These are phyloP conservation scores for Acholoe squamosa DNA, from an alignment of 2,888 invertebrate genomes.

Conservation along the genomic window DNA sequence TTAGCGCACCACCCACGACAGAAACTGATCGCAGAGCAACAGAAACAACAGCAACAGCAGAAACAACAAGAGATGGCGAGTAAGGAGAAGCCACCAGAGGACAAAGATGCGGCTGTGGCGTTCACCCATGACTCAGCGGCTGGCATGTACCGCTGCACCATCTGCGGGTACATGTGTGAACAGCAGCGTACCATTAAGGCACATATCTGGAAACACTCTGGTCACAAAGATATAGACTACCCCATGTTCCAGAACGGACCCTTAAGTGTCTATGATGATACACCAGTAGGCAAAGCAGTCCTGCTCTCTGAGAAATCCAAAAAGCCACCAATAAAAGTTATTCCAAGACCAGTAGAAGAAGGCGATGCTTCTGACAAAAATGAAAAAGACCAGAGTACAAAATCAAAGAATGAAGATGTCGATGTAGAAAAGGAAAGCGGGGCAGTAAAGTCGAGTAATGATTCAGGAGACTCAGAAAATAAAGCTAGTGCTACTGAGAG, in stretches of 20 bases:
- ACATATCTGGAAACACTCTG: slow-evolving; percentile 83
- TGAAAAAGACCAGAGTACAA: not conserved
- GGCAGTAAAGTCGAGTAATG: not conserved
- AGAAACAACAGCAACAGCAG: slow-evolving; percentile 61
- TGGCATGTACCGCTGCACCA: slow-evolving; percentile 78
- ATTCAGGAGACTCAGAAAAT: not conserved
- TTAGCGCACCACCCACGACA: slow-evolving; percentile 70
- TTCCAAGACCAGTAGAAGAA: not conserved
- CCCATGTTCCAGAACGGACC: slow-evolving; percentile 82
- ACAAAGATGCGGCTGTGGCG: slow-evolving; percentile 11
- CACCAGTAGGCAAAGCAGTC: slow-evolving; percentile 63
- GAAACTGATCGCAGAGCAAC: slow-evolving; percentile 50
- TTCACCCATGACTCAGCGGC: slow-evolving; percentile 67
- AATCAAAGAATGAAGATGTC: not conserved
- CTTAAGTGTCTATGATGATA: slow-evolving; percentile 78
- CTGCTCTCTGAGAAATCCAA: not conserved
- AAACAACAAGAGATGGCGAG: slow-evolving; percentile 62
- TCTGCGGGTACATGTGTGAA: slow-evolving; percentile 82
- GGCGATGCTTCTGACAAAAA: not conserved
- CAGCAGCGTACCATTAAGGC: slow-evolving; percentile 82
- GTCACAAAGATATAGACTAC: slow-evolving; percentile 80
- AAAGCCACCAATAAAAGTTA: slow-evolving; percentile 49
- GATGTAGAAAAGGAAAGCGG: slow-evolving; percentile 7
- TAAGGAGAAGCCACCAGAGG: slow-evolving; percentile 23
- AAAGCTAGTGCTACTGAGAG: not conserved